A percentile compares a stretch with the other conserved stretches of the same genome.
These are phyloP conservation scores for Clivina fossor DNA, from an alignment of 2,888 invertebrate species.

Conservation along the genomic window DNA sequence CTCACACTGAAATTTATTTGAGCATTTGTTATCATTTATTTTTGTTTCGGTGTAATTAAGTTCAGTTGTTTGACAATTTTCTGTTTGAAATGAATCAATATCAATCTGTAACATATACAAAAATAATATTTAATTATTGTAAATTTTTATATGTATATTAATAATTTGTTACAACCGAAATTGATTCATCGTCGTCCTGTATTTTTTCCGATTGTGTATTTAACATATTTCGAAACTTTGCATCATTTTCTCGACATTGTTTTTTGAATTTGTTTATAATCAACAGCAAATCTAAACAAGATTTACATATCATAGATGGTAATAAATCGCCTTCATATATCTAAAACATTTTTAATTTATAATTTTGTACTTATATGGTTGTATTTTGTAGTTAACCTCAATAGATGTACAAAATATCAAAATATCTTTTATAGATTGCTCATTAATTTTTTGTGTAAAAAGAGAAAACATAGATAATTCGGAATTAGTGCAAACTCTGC, in stretches of 20 bases:
- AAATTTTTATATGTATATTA: neutral
- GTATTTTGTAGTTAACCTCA: conserved; percentile 4
- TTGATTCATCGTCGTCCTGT: neutral
- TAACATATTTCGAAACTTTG: conserved; percentile 1
- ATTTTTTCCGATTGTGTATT: conserved; percentile 3
- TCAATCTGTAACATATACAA: conserved; percentile 16
- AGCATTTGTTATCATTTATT: neutral
- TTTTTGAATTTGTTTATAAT: conserved; percentile 17
- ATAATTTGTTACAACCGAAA: neutral
- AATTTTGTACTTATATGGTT: neutral
- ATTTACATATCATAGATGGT: conserved; percentile 14
- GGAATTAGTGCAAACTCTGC: conserved; percentile 10
- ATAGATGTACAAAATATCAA: conserved; percentile 12
- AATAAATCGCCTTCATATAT: conserved; percentile 10
- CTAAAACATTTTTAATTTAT: conserved; percentile 8
- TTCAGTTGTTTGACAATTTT: neutral
- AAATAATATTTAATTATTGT: neutral
- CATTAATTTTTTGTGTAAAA: conserved; percentile 13
- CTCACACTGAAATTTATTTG: conserved; percentile 18
- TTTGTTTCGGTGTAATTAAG: neutral
- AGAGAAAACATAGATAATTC: neutral
- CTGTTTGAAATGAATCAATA: conserved; percentile 4
- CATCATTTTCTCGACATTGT: conserved; percentile 14
- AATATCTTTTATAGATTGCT: conserved; percentile 15
- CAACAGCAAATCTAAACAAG: conserved; percentile 18